Evolutionary conservation across 2,797 vertebrate species (phyloP).

Genomic region (Lutjanus argentimaculatus): DNA sequence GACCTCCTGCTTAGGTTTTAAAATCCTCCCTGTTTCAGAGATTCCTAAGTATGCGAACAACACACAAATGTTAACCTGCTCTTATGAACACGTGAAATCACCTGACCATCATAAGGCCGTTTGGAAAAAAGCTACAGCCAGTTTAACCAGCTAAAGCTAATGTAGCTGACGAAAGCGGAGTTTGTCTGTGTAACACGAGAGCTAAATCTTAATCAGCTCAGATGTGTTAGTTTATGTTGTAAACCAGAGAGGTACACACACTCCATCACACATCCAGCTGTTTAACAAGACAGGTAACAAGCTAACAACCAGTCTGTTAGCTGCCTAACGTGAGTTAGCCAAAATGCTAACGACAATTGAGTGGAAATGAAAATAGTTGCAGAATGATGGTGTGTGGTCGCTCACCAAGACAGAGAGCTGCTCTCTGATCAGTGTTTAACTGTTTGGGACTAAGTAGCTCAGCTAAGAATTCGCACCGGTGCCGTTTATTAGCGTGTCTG

Average conservation of each 20-base stretch:
- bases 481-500: neutral
- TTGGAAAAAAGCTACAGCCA: neutral
- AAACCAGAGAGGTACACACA: neutral
- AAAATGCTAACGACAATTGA: constrained; percentile 17
- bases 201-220: too few species aligned
- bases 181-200: neutral
- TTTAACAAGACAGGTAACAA: neutral
- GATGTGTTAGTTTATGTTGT: too few species aligned
- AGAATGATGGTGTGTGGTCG: too few species aligned
- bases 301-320: neutral
- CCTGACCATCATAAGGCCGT: neutral
- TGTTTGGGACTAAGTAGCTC: too few species aligned
- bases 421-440: accelerated
- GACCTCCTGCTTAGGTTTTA: too few species aligned
- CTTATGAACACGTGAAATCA: neutral
- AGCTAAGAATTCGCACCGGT: too few species aligned
- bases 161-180: neutral
- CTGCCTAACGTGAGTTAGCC: constrained; percentile 24
- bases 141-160: neutral
- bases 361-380: neutral
- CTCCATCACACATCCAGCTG: neutral
- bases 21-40: too few species aligned
- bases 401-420: neutral
- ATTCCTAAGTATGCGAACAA: too few species aligned
- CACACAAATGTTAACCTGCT: neutral